Conservation (phyloP, 2,797 vertebrate species). For the Tapera naevia region DNA sequence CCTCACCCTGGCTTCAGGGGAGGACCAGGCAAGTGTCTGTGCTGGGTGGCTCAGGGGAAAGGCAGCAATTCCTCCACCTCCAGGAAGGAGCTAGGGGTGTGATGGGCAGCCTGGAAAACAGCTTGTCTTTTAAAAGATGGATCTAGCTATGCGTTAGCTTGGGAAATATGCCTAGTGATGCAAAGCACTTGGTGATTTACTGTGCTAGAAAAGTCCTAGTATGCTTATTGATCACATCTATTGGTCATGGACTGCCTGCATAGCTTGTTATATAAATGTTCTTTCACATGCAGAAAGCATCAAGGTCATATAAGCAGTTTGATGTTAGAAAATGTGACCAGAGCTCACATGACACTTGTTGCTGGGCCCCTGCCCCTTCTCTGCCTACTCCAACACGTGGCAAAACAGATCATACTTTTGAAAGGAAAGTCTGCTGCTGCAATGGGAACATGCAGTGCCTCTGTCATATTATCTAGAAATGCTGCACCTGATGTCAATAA, state of each 20-base stretch:
- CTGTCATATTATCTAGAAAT: background rate
- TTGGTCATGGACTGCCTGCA: background rate
- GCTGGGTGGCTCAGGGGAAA: accelerated
- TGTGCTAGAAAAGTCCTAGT: background rate
- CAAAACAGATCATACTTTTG: background rate
- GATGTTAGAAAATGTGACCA: background rate
- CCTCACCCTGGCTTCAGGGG: background rate
- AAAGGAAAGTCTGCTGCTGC: background rate
- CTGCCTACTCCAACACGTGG: accelerated
- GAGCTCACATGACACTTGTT: background rate
- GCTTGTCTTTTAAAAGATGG: background rate
- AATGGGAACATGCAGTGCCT: background rate
- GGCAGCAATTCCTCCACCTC: background rate
- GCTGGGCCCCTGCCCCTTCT: background rate
- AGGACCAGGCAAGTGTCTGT: accelerated
- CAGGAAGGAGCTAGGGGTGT: background rate
- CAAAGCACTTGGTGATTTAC: background rate
- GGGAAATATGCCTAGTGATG: background rate
- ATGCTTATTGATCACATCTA: background rate
- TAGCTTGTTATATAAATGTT: background rate
- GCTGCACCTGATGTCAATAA: accelerated
- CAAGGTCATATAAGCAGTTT: background rate
- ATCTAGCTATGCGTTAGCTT: background rate
- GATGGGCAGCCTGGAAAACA: accelerated
- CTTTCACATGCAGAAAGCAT: background rate